These are phyloP conservation scores for Sinella curviseta DNA, from an alignment of 1,140 invertebrate species.

Conservation along the genomic window DNA sequence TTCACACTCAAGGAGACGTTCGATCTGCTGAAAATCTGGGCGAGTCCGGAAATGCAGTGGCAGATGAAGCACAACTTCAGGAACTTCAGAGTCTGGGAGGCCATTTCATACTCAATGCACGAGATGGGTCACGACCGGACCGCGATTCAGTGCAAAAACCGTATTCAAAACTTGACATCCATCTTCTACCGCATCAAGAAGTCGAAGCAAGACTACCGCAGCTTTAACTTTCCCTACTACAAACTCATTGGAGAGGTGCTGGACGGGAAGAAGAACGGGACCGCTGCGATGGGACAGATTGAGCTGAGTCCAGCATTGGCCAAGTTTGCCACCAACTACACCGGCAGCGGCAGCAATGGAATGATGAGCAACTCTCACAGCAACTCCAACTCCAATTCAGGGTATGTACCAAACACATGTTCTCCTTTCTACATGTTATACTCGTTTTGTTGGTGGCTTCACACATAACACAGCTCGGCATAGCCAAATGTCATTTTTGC, in stretches of 20 bases:
- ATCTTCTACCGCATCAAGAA: slow-evolving; percentile 50
- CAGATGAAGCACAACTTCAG: slow-evolving; percentile 45
- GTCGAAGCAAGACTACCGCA: slow-evolving; percentile 48
- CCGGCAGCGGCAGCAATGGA: slow-evolving; percentile 10
- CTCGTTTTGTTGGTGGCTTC: neutral
- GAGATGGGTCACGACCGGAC: slow-evolving; percentile 47
- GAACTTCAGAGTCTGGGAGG: slow-evolving; percentile 49
- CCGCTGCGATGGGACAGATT: neutral
- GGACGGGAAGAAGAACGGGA: slow-evolving; percentile 49
- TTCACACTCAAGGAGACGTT: slow-evolving; percentile 49
- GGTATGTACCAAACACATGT: too few relatives aligned
- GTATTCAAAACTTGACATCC: slow-evolving; percentile 49
- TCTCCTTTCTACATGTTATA: neutral
- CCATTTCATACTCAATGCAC: slow-evolving; percentile 47
- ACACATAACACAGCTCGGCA: too few relatives aligned
- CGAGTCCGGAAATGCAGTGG: slow-evolving; percentile 49
- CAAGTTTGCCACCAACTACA: slow-evolving; percentile 22
- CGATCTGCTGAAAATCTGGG: slow-evolving; percentile 49
- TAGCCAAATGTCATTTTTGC: too few relatives aligned
- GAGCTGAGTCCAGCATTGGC: slow-evolving; percentile 14
- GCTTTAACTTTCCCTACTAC: slow-evolving; percentile 49
- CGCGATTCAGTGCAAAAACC: slow-evolving; percentile 49
- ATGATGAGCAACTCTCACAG: slow-evolving; percentile 13
- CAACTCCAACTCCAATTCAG: neutral
- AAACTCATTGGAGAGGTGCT: slow-evolving; percentile 48